Conservation (phyloP, 2,797 vertebrate species). For the Acanthornis magna region DNA sequence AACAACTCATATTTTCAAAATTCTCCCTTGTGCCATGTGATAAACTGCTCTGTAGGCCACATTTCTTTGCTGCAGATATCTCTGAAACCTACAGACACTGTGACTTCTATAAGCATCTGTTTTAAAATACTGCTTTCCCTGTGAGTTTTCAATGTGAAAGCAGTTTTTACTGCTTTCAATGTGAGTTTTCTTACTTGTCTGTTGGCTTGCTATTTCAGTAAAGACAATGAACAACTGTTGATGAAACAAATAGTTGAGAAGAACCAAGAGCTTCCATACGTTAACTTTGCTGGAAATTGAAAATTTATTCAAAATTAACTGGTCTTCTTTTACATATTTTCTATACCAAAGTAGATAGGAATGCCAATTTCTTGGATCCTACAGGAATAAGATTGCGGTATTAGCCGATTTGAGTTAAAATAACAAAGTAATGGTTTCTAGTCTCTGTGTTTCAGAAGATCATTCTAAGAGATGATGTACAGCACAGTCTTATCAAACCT, state of each 20-base stretch:
- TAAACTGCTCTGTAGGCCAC: not conserved
- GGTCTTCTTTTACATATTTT: not conserved
- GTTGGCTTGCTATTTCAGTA: not conserved
- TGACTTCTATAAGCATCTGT: slow-evolving; percentile 2
- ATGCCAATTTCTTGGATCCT: not conserved
- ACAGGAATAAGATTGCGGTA: not conserved
- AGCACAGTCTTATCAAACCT: not conserved
- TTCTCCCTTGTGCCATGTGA: not conserved
- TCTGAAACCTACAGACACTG: not conserved
- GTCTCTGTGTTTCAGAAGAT: not conserved
- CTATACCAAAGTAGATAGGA: not conserved
- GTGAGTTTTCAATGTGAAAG: too few species aligned
- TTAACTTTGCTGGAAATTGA: not conserved
- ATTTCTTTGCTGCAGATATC: slow-evolving; percentile 10
- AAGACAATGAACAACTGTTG: not conserved
- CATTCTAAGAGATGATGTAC: not conserved
- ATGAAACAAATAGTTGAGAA: not conserved
- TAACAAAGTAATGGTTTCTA: not conserved
- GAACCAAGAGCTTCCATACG: not conserved
- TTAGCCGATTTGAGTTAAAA: not conserved
- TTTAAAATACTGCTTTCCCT: slow-evolving; percentile 1
- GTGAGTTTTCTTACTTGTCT: not conserved
- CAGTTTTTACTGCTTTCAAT: not conserved
- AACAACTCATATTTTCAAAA: slow-evolving; percentile 8
- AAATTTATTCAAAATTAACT: not conserved